Base-by-base conservation (phyloP, 2,888 invertebrate genomes). In the Isoperla grammatica region DNA sequence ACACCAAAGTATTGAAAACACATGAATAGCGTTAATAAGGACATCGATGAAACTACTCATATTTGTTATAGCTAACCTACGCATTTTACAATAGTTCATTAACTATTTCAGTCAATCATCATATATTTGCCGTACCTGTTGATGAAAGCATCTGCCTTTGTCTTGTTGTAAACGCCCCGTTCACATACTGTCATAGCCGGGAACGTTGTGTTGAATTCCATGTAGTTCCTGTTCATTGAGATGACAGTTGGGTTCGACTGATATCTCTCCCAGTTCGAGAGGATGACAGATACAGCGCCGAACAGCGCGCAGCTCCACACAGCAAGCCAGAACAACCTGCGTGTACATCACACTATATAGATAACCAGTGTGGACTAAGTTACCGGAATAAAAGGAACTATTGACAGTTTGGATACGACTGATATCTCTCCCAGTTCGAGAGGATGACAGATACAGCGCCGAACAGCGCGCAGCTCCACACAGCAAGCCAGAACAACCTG, bases 221-320 rank as follows among this genome's bases (percentile, higher is more conserved):
- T 37, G 57, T 19, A 57, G 49, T 57, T 57, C 15, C 57, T 12
- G 37, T 57, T 46, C 46, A 57, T 29, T 1, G 57, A 48, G 6
- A 57, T 57, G 48, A 57, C 57, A 11, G 57, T 57, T 4, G 57
- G 57, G 20, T 57, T 48, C 1, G 15, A 23, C 17, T 57, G 57
- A 35, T 35, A 57, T 8, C 57, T 13, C 2, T 19, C 20, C 49
- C 57, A 57, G 39, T 22, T 45, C 2, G 46, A 13, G 8, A 39
- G 2, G 12, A 45, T 29, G 17, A 57, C 57, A 17, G 37, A n/a
- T 2, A 48, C 15, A 1, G 57, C 48, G 8, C 48, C 57, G 15
- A 13, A 22, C n/a, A 48, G 46, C 4, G 57, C 35, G 17, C 22
- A 11, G 17, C 23, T 3, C 48, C 57, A 57, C 8, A 46, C 15